Evolutionary conservation across 1,140 invertebrate species (phyloP).

Genomic region (Psilanteris sp.): DNA sequence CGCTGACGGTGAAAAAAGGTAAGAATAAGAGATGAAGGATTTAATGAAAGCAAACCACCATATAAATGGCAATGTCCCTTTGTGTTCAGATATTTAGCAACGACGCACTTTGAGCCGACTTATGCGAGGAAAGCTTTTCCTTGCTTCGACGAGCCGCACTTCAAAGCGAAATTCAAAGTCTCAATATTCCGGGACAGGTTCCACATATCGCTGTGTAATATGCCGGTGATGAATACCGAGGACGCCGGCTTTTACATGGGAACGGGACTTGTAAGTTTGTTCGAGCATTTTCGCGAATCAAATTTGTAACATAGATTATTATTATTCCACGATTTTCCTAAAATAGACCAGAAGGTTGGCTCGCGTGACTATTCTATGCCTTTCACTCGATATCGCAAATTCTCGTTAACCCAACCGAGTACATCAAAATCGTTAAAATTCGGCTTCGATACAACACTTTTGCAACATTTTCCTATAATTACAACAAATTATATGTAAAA

Average conservation of each 20-base stretch:
- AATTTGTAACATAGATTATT: too few relatives aligned
- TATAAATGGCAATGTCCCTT: conserved; percentile 18
- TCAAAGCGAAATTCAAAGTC: conserved; percentile 95
- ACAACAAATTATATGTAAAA: too few relatives aligned
- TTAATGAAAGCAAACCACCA: not conserved
- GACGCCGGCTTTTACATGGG: conserved; percentile 93
- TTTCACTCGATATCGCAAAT: too few relatives aligned
- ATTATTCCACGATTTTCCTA: not conserved
- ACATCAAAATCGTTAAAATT: too few relatives aligned
- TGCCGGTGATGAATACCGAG: conserved; percentile 92
- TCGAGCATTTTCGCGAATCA: not conserved
- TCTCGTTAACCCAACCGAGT: too few relatives aligned
- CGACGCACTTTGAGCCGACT: conserved; percentile 97
- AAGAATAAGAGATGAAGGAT: too few relatives aligned
- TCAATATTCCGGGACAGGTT: conserved; percentile 92
- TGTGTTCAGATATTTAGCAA: conserved; percentile 88
- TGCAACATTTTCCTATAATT: too few relatives aligned
- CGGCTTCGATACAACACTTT: too few relatives aligned
- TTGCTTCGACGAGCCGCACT: conserved; percentile 97
- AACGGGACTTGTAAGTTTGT: conserved; percentile 86
- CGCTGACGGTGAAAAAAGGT: conserved; percentile 88
- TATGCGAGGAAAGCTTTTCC: conserved; percentile 96
- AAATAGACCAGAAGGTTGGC: too few relatives aligned
- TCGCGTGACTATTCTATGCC: too few relatives aligned
- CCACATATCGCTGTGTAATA: conserved; percentile 93